These are phyloP conservation scores for Spondyliosoma cantharus DNA, from an alignment of 2,797 vertebrate genomes.

Conservation along the genomic window DNA sequence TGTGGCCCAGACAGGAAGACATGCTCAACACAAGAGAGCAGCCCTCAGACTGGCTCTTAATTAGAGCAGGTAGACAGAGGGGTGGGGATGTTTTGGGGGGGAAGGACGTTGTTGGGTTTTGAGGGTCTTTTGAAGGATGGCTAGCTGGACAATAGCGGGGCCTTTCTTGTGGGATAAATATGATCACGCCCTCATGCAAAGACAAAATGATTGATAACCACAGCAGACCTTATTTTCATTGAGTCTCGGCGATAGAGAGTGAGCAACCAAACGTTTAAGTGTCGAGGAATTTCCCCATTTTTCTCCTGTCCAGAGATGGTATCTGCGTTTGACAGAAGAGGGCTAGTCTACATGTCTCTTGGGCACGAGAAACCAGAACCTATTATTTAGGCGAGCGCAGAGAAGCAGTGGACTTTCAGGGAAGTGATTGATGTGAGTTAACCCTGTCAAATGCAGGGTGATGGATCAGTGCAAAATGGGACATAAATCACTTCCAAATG, in stretches of 20 bases:
- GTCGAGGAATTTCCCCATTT: constrained; percentile 38
- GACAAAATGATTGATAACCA: constrained; percentile 38
- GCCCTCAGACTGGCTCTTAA: constrained; percentile 34
- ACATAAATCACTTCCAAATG: constrained; percentile 74
- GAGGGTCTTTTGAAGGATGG: constrained; percentile 52
- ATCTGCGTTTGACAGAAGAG: constrained; percentile 52
- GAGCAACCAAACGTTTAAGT: constrained; percentile 29
- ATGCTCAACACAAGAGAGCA: constrained; percentile 10
- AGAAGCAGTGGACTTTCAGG: constrained; percentile 53
- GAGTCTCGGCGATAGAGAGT: not conserved
- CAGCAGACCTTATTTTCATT: constrained; percentile 25
- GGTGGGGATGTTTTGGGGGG: constrained; percentile 45
- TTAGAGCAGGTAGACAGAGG: constrained; percentile 58
- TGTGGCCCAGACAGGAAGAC: constrained; percentile 43
- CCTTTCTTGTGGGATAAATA: constrained; percentile 40
- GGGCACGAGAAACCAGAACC: constrained; percentile 59
- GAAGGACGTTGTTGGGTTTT: constrained; percentile 34
- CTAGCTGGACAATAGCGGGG: constrained; percentile 7
- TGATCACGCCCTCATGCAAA: constrained; percentile 22
- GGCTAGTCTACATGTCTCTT: constrained; percentile 47
- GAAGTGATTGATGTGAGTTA: constrained; percentile 72
- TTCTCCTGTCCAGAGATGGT: constrained; percentile 51
- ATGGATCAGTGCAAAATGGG: constrained; percentile 65
- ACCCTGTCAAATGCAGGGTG: constrained; percentile 71
- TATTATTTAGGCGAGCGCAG: constrained; percentile 53